phyloP scores from a whole-genome alignment of 1,140 invertebrate genomes.

The Musca vetustissima region DNA sequence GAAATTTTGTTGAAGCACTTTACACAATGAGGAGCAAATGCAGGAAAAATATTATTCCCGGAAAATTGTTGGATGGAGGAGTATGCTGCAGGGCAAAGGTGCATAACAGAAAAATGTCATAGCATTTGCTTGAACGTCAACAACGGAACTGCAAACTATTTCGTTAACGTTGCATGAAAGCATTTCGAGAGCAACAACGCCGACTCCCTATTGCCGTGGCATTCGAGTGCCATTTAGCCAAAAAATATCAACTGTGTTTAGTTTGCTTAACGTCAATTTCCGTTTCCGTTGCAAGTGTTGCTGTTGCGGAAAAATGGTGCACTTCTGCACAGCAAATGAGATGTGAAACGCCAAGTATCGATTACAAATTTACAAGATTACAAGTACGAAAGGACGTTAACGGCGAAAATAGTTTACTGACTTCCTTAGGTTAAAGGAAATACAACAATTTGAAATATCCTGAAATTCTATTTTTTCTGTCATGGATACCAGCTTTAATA shows the following conservation, averaged over 20 bases:
- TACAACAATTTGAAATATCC: background rate
- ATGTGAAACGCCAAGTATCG: background rate
- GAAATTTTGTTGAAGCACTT: no score
- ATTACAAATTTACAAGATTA: background rate
- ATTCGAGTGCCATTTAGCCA: no score
- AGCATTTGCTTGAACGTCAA: no score
- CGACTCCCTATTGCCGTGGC: no score
- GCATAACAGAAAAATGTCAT: no score
- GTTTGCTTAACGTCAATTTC: slow-evolving; percentile 17
- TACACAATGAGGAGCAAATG: no score
- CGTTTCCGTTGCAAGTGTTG: slow-evolving; percentile 5
- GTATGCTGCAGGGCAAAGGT: no score
- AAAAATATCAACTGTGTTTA: background rate
- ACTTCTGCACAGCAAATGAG: background rate
- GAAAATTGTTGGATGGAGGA: no score
- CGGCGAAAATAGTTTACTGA: background rate
- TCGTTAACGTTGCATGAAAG: no score
- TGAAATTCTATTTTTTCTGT: background rate
- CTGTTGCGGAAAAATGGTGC: background rate
- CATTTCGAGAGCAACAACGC: no score
- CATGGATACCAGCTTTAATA: background rate
- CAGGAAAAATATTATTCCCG: no score
- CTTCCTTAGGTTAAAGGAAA: background rate
- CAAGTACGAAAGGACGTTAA: background rate
- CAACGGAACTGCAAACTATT: no score